Conservation (phyloP, 2,888 invertebrate genomes). For the Tenodera sinensis region DNA sequence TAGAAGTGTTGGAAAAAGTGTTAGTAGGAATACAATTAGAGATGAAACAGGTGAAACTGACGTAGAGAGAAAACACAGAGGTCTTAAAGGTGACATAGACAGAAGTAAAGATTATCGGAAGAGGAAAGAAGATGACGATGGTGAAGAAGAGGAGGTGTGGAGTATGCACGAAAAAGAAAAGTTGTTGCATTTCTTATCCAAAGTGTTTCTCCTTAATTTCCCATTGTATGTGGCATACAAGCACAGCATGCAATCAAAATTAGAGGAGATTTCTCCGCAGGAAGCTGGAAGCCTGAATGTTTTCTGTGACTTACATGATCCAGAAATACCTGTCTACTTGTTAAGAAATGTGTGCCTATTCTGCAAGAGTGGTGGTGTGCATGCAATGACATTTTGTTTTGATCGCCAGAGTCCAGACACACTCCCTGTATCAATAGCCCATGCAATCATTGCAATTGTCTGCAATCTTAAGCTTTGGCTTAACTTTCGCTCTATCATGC, state of each 20-base stretch:
- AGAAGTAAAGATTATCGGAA: constrained; percentile 24
- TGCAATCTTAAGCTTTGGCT: constrained; percentile 92
- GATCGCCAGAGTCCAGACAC: constrained; percentile 68
- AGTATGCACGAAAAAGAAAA: constrained; percentile 82
- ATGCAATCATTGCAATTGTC: constrained; percentile 86
- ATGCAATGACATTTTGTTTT: constrained; percentile 83
- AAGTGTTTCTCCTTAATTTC: constrained; percentile 84
- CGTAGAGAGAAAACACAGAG: constrained; percentile 32
- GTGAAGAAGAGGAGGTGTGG: constrained; percentile 51
- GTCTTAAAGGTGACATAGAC: background rate
- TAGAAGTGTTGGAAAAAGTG: constrained; percentile 31
- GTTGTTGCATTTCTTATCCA: constrained; percentile 81
- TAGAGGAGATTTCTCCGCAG: constrained; percentile 79
- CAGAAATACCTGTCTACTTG: constrained; percentile 86
- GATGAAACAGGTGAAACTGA: constrained; percentile 1
- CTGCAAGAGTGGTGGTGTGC: constrained; percentile 85
- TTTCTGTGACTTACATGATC: constrained; percentile 89
- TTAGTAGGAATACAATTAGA: background rate
- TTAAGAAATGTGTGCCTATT: constrained; percentile 90
- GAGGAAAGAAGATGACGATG: constrained; percentile 18
- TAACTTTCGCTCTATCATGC: constrained; percentile 85
- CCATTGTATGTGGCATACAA: constrained; percentile 85
- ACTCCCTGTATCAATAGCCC: constrained; percentile 83
- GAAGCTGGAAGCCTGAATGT: constrained; percentile 75
- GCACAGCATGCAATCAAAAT: constrained; percentile 61